A percentile compares a stretch with the other conserved stretches of the same genome.
Conservation (phyloP, 2,797 vertebrate species). For the Myoxocephalus aenaeus region DNA sequence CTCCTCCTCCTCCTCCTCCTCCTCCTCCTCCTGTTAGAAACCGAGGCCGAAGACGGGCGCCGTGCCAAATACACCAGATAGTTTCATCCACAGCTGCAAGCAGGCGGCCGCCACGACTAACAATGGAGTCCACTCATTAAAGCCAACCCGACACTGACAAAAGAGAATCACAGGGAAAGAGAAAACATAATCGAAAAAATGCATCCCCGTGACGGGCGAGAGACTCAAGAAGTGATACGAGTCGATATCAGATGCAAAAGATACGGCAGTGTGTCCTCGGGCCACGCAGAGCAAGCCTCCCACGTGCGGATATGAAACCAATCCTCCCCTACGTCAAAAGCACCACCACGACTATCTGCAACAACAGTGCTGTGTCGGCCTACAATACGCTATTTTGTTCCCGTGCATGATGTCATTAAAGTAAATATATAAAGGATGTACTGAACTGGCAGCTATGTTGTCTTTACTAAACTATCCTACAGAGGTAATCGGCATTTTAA, state of each 20-base stretch:
- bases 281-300: constrained; percentile 64
- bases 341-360: constrained; percentile 35
- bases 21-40: constrained; percentile 57
- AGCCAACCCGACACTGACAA: constrained; percentile 62
- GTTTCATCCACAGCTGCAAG: constrained; percentile 85
- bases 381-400: constrained; percentile 2
- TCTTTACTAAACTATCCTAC: not conserved
- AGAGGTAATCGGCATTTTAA: constrained; percentile 1
- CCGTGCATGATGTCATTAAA: constrained; percentile 34
- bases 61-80: constrained; percentile 80
- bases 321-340: constrained; percentile 41
- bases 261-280: constrained; percentile 53
- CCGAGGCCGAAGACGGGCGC: constrained; percentile 62
- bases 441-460: constrained; percentile 1
- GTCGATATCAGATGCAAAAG: constrained; percentile 66
- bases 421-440: constrained; percentile 8
- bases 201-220: constrained; percentile 42
- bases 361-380: constrained; percentile 22
- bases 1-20: constrained; percentile 41
- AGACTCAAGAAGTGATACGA: constrained; percentile 59
- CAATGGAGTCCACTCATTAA: constrained; percentile 83
- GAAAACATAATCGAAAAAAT: constrained; percentile 20
- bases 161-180: constrained; percentile 30
- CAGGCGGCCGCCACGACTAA: constrained; percentile 74
- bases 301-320: constrained; percentile 66